Percentiles rank a stretch among this genome's conserved stretches.
Conservation (phyloP, 2,113 vertebrate genomes). For the Seriola rivoliana region DNA sequence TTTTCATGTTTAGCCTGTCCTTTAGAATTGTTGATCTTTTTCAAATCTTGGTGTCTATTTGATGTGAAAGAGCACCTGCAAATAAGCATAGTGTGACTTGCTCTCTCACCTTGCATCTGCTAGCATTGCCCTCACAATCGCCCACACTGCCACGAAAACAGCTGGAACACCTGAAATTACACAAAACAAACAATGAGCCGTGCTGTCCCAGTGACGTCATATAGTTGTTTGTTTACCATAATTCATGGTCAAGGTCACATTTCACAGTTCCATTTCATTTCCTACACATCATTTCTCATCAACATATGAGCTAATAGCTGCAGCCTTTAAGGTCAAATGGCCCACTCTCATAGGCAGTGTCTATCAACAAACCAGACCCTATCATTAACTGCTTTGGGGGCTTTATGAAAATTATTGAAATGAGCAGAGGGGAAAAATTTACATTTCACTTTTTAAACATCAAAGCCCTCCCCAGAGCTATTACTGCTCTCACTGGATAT, state of each 20-base stretch:
- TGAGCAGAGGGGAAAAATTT: not conserved
- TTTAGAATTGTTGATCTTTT: not conserved
- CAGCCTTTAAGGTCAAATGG: not conserved
- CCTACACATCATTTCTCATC: not conserved
- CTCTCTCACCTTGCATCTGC: conserved; percentile 89
- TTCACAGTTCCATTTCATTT: not conserved
- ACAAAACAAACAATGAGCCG: conserved; percentile 25
- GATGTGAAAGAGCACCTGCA: not conserved
- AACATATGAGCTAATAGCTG: not conserved
- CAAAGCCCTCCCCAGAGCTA: no score
- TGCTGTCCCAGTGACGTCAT: not conserved
- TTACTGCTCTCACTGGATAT: no score
- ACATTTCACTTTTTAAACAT: not conserved
- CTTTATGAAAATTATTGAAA: not conserved
- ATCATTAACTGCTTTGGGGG: not conserved
- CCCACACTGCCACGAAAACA: conserved; percentile 89
- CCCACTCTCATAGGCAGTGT: not conserved
- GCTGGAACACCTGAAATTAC: conserved; percentile 88
- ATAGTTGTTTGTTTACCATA: not conserved
- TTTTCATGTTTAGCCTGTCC: not conserved
- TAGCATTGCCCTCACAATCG: conserved; percentile 85
- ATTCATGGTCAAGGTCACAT: not conserved
- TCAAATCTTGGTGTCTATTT: not conserved
- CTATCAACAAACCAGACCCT: no score
- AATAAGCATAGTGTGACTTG: not conserved